These are phyloP conservation scores for Drosophila nigritarsus DNA, from an alignment of 2,888 invertebrate genomes.

Conservation along the genomic window DNA sequence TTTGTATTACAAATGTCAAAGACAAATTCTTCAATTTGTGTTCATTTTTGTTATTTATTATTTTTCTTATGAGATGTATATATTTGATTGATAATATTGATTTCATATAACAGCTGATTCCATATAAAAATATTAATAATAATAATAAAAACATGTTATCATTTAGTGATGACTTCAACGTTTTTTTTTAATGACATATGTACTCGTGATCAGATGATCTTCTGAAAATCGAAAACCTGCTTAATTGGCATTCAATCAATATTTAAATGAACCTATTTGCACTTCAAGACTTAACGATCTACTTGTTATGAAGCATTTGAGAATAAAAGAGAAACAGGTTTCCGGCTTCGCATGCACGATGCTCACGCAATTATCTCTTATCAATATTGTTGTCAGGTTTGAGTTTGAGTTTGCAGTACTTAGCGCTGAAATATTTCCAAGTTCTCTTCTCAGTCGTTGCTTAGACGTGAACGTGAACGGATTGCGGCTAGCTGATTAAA, in stretches of 20 bases:
- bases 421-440: neutral
- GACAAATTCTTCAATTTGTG: neutral
- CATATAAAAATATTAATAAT: neutral
- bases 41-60: neutral
- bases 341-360: conserved; percentile 22
- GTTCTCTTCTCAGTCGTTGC: conserved; percentile 31
- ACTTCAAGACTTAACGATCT: conserved; percentile 1
- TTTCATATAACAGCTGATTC: neutral
- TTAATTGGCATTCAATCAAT: neutral
- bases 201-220: neutral
- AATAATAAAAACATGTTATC: neutral
- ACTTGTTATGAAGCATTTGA: neutral
- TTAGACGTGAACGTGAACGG: conserved; percentile 9
- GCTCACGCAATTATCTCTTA: conserved; percentile 34
- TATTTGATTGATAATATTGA: neutral
- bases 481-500: conserved; percentile 10
- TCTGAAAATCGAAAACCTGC: neutral
- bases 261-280: neutral
- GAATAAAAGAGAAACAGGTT: conserved; percentile 46
- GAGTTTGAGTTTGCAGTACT: conserved; percentile 11
- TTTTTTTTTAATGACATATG: neutral
- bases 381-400: conserved; percentile 30
- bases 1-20: neutral
- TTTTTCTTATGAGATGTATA: neutral
- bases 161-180: neutral